phyloP scores from a whole-genome alignment of 2,113 vertebrate genomes.

The Serilophus lunatus region DNA sequence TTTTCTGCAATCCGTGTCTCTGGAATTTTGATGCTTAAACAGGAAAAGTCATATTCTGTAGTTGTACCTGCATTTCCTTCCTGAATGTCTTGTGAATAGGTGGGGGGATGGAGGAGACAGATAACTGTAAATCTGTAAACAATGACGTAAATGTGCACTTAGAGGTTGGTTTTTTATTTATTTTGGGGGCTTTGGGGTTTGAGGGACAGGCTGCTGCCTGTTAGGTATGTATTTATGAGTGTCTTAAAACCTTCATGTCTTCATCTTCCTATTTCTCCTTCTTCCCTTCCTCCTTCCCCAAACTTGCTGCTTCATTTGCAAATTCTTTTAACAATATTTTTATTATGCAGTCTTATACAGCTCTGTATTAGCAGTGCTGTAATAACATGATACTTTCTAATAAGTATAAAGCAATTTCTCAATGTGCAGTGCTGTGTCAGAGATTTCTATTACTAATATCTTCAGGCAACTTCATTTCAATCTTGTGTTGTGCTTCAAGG shows the following conservation, averaged over 20 bases:
- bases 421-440: background rate
- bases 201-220: background rate
- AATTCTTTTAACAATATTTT: background rate
- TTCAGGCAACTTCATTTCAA: constrained; percentile 23
- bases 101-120: background rate
- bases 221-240: background rate
- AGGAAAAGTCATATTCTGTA: background rate
- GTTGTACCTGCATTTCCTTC: background rate
- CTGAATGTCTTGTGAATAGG: background rate
- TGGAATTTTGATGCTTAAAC: background rate
- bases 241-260: background rate
- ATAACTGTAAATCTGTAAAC: background rate
- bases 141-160: background rate
- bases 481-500: background rate
- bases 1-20: background rate
- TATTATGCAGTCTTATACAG: background rate
- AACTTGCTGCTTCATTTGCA: background rate
- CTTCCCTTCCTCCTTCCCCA: background rate
- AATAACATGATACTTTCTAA: background rate
- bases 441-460: background rate
- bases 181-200: background rate
- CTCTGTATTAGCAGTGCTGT: background rate
- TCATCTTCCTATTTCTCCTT: background rate
- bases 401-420: constrained; percentile 23
- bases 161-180: background rate